Conservation (phyloP, 2,888 invertebrate species). For the Diplolepis rosae region DNA sequence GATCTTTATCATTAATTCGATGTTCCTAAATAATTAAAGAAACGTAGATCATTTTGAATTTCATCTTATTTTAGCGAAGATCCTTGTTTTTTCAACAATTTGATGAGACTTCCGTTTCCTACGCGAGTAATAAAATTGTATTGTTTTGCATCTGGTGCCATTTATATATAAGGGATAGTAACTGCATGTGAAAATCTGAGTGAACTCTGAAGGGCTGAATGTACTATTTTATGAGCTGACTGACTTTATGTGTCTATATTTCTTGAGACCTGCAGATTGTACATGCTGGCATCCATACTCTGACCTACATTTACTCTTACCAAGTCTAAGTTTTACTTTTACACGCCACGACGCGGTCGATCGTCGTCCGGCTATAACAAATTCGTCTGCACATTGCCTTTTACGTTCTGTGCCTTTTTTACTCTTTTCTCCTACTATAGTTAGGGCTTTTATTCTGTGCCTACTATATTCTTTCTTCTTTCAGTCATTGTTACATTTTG, state of each 20-base stretch:
- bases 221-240: conserved; percentile 14
- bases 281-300: conserved; percentile 61
- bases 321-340: conserved; percentile 48
- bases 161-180: background rate
- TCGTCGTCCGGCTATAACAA: conserved; percentile 51
- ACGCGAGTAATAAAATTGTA: too few species aligned
- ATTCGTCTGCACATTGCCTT: conserved; percentile 46
- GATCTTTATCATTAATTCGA: too few species aligned
- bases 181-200: background rate
- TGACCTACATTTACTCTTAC: conserved; percentile 64
- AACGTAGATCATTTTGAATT: too few species aligned
- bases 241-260: conserved; percentile 20
- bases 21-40: too few species aligned
- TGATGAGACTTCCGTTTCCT: too few species aligned
- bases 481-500: background rate
- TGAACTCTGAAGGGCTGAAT: background rate
- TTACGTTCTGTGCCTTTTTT: conserved; percentile 17
- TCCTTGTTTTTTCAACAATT: too few species aligned
- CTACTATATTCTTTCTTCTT: background rate
- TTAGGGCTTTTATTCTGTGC: conserved; percentile 26
- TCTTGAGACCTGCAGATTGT: conserved; percentile 13
- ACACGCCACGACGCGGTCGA: conserved; percentile 48
- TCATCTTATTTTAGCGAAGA: too few species aligned
- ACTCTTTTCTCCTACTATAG: too few species aligned
- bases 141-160: background rate